A percentile compares a stretch with the other conserved stretches of the same genome.
Conservation (phyloP, 2,797 vertebrate genomes). For the Centropyge bicolor region DNA sequence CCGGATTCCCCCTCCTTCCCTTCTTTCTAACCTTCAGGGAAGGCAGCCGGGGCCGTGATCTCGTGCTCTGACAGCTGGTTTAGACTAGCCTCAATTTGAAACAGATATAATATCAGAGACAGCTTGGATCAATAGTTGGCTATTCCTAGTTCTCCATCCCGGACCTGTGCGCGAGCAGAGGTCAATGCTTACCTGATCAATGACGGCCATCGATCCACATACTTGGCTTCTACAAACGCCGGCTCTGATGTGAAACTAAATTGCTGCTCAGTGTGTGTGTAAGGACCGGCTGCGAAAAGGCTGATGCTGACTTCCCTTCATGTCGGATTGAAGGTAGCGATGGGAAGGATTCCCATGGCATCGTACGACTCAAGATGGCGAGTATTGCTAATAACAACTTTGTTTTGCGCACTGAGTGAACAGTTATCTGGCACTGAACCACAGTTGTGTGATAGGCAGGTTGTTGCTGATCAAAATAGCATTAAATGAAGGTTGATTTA, state of each 20-base stretch:
- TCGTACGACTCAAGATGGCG: constrained; percentile 36
- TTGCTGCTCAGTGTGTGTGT: constrained; percentile 57
- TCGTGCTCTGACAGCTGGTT: constrained; percentile 52
- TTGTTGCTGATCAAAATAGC: constrained; percentile 43
- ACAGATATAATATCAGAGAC: constrained; percentile 73
- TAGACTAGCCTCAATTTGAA: constrained; percentile 61
- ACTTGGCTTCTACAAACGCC: constrained; percentile 60
- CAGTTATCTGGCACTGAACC: constrained; percentile 33
- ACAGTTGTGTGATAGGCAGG: constrained; percentile 6
- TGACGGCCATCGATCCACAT: constrained; percentile 73
- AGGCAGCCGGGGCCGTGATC: constrained; percentile 39
- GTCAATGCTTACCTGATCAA: constrained; percentile 80
- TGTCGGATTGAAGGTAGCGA: constrained; percentile 49
- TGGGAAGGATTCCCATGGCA: constrained; percentile 61
- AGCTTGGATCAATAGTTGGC: constrained; percentile 75
- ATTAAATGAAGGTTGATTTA: constrained; percentile 38
- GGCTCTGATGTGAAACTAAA: constrained; percentile 73
- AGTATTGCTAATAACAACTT: constrained; percentile 47
- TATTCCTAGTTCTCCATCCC: constrained; percentile 70
- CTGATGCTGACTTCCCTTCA: constrained; percentile 50
- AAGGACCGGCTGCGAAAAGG: constrained; percentile 63
- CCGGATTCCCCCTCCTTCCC: constrained; percentile 31
- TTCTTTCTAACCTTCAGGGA: constrained; percentile 65
- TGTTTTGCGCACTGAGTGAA: constrained; percentile 35
- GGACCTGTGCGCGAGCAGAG: constrained; percentile 58